Conservation (phyloP, 2,888 invertebrate species). For the Pasiphila rectangulata region DNA sequence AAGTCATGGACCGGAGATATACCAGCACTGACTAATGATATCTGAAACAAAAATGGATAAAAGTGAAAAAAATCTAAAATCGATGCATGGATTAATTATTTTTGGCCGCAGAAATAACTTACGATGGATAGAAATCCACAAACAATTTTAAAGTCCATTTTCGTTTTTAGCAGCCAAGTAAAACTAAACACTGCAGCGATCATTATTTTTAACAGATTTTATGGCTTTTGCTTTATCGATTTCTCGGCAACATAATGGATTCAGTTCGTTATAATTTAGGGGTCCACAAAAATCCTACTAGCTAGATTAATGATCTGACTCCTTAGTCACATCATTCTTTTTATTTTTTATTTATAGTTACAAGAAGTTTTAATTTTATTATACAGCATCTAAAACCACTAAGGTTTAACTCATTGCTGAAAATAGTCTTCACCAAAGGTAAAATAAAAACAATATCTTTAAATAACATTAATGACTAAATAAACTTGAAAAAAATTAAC, state of each 20-base stretch:
- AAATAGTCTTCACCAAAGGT: no score
- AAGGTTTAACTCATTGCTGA: no score
- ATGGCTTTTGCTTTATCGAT: neutral
- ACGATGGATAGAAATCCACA: slow-evolving; percentile 18
- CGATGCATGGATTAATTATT: no score
- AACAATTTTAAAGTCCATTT: slow-evolving; percentile 27
- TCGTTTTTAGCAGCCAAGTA: slow-evolving; percentile 5
- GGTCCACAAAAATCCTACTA: neutral
- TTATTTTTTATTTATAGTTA: no score
- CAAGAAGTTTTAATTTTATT: no score
- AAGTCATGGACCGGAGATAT: slow-evolving; percentile 71
- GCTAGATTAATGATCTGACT: neutral
- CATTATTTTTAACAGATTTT: slow-evolving; percentile 6
- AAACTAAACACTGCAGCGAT: slow-evolving; percentile 10
- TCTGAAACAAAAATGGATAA: slow-evolving; percentile 43
- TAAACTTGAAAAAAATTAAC: no score
- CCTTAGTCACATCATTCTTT: no score
- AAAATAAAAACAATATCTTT: no score
- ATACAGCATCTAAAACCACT: no score
- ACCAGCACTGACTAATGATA: slow-evolving; percentile 47
- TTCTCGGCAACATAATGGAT: neutral
- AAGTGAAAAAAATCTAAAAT: slow-evolving; percentile 1
- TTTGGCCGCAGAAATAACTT: slow-evolving; percentile 21
- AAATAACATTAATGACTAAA: no score
- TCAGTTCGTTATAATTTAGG: neutral